Conservation (phyloP, 1,140 invertebrate genomes). For the Triops longicaudatus region DNA sequence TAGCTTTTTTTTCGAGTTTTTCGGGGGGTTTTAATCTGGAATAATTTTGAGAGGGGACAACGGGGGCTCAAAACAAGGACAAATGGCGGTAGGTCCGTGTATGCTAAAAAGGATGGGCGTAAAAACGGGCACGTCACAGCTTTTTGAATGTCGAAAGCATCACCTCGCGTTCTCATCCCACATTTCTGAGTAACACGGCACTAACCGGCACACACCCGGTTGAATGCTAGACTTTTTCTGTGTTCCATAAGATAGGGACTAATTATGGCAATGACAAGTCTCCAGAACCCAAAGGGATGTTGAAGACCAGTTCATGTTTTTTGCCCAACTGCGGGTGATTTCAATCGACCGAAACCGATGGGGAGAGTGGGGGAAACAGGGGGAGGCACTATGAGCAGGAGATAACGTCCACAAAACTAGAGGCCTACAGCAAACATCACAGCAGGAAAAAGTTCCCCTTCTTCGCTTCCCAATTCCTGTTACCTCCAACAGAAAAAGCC, state of each 20-base stretch:
- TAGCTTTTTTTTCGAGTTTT: no score
- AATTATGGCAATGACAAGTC: constrained; percentile 13
- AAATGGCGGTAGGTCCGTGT: not conserved
- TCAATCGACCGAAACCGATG: not conserved
- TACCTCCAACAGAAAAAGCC: not conserved
- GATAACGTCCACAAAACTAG: constrained; percentile 12
- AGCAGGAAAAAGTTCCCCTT: not conserved
- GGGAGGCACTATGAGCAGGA: constrained; percentile 13
- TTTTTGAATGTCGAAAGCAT: not conserved
- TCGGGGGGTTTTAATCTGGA: not conserved
- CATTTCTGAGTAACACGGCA: not conserved
- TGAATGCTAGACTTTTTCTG: not conserved
- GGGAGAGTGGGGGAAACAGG: not conserved
- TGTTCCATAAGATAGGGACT: not conserved
- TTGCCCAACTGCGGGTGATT: not conserved
- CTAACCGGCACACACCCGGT: not conserved
- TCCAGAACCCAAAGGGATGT: not conserved
- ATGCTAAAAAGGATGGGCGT: not conserved
- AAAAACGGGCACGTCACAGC: not conserved
- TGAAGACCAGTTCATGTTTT: not conserved
- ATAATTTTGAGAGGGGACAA: not conserved
- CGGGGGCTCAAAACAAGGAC: not conserved
- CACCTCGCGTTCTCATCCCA: not conserved
- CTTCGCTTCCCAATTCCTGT: not conserved
- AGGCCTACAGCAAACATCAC: constrained; percentile 14